Evolutionary conservation across 2,888 invertebrate species (phyloP).

Genomic region (Gibbula magus): DNA sequence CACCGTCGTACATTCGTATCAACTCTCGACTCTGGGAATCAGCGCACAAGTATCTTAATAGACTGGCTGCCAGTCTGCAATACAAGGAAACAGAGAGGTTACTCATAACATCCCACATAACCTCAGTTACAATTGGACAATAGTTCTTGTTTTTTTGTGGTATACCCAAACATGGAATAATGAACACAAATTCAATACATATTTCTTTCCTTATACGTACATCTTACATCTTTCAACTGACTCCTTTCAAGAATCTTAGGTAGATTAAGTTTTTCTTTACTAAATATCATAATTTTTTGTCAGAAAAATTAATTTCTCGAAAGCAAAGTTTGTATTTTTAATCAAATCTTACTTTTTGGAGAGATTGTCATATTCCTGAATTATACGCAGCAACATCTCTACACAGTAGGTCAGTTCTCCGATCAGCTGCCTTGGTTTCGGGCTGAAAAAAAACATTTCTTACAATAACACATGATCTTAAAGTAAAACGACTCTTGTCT

Average conservation of each 20-base stretch:
- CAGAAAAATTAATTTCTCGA: no score
- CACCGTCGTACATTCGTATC: slow-evolving; percentile 71
- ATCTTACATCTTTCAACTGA: no score
- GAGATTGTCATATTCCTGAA: slow-evolving; percentile 72
- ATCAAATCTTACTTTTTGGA: slow-evolving; percentile 71
- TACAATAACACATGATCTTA: neutral
- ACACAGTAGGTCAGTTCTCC: slow-evolving; percentile 69
- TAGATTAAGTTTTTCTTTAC: no score
- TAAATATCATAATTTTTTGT: neutral
- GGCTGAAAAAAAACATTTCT: slow-evolving; percentile 54
- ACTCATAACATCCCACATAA: neutral
- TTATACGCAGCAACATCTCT: slow-evolving; percentile 69
- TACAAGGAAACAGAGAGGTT: neutral
- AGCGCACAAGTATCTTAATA: slow-evolving; percentile 69
- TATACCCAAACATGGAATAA: neutral
- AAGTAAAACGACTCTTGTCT: neutral
- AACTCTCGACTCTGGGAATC: slow-evolving; percentile 68
- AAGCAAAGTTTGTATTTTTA: neutral
- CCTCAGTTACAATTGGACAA: neutral
- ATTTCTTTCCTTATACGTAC: no score
- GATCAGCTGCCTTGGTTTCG: slow-evolving; percentile 63
- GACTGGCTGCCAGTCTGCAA: slow-evolving; percentile 70
- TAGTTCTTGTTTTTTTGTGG: neutral
- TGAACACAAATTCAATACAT: no score
- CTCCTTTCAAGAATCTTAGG: neutral